Evolutionary conservation across 2,888 invertebrate species (phyloP).

Genomic region (Stratiomys singularior): DNA sequence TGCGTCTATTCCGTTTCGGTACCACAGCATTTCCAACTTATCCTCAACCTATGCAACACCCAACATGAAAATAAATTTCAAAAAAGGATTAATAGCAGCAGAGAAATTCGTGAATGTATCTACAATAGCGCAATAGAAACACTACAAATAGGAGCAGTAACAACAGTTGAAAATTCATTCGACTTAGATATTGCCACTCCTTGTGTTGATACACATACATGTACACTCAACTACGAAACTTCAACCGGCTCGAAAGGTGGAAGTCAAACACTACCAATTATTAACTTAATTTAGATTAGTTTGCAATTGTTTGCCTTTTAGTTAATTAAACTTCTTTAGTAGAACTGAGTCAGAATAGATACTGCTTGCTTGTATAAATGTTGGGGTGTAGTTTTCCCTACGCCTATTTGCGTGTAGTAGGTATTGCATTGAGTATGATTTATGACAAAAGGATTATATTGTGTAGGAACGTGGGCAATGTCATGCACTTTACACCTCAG

Average conservation of each 20-base stretch:
- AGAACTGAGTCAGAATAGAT: background rate
- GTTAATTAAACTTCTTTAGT: conserved; percentile 39
- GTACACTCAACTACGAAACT: background rate
- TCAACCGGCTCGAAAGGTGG: background rate
- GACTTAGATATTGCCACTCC: background rate
- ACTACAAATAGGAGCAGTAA: background rate
- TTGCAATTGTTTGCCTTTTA: conserved; percentile 43
- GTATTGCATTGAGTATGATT: too few species aligned
- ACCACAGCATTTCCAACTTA: background rate
- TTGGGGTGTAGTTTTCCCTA: background rate
- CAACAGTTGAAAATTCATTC: background rate
- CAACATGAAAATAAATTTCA: background rate
- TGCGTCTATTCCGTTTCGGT: background rate
- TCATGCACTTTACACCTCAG: too few species aligned
- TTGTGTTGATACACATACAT: background rate
- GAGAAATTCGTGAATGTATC: background rate
- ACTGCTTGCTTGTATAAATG: background rate
- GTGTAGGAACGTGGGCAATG: too few species aligned
- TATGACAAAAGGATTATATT: too few species aligned
- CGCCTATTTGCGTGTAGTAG: too few species aligned
- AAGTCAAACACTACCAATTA: conserved; percentile 31
- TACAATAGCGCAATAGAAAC: background rate
- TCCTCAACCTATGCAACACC: background rate
- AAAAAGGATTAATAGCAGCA: conserved; percentile 1
- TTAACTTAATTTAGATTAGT: conserved; percentile 39